Evolutionary conservation across 2,888 invertebrate genomes (phyloP).

Genomic region (Apamea monoglypha): DNA sequence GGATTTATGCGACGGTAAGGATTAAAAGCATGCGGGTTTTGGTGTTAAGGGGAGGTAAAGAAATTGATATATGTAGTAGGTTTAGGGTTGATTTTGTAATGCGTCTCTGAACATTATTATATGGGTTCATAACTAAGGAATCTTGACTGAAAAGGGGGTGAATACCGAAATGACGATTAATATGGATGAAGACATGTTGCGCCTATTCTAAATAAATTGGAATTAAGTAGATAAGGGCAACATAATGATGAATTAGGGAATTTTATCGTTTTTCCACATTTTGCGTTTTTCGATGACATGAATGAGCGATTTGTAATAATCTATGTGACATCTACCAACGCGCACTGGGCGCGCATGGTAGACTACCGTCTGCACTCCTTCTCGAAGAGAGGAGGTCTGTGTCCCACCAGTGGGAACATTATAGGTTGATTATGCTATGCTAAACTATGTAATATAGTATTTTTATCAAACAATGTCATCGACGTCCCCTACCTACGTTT

Average conservation of each 20-base stretch:
- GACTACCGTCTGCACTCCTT: too few species aligned
- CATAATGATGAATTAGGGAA: neutral
- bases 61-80: constrained; percentile 64
- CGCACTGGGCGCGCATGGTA: too few species aligned
- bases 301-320: too few species aligned
- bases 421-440: neutral
- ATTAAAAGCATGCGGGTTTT: constrained; percentile 74
- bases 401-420: too few species aligned
- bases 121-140: neutral
- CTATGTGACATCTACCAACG: too few species aligned
- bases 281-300: neutral
- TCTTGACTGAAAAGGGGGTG: neutral
- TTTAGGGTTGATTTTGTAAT: constrained; percentile 47
- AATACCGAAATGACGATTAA: neutral
- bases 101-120: neutral
- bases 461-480: neutral
- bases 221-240: neutral
- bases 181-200: neutral
- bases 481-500: accelerated
- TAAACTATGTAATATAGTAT: neutral
- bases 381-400: too few species aligned
- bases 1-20: constrained; percentile 62
- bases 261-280: neutral
- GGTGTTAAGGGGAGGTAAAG: constrained; percentile 68
- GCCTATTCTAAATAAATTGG: neutral